phyloP scores from a whole-genome alignment of 2,113 vertebrate species.

The Sylvilagus bachmani region DNA sequence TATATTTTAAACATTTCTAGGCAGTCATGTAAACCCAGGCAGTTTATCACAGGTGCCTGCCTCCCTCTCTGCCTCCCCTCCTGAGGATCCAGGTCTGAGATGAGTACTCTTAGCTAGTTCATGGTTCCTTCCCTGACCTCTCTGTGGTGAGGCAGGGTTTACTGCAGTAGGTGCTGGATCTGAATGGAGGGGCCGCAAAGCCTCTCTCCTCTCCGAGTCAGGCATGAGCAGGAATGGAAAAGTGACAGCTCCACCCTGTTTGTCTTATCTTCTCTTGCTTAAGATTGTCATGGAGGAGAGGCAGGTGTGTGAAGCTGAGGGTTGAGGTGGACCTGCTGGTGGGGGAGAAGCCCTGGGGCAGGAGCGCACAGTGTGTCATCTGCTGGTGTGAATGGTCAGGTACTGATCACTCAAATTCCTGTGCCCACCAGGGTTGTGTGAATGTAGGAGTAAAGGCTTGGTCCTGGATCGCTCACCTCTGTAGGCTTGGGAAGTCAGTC shows the following conservation, averaged over 20 bases:
- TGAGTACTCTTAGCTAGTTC: not conserved
- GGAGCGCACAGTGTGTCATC: accelerated
- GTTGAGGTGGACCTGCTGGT: too few species aligned
- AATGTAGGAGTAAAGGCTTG: not conserved
- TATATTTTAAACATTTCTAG: constrained; percentile 45
- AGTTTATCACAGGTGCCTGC: not conserved
- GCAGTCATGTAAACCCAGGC: not conserved
- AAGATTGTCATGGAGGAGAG: not conserved
- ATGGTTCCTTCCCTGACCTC: accelerated
- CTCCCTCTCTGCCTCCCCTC: too few species aligned
- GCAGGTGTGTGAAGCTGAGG: not conserved
- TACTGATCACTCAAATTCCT: not conserved
- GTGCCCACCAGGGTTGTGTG: not conserved
- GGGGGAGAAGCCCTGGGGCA: not conserved
- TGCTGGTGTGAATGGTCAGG: not conserved
- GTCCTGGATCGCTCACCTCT: not conserved
- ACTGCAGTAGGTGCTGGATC: not conserved
- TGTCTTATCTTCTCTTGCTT: not conserved
- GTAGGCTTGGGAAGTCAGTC: too few species aligned
- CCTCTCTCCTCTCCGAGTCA: not conserved
- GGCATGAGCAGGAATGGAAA: not conserved
- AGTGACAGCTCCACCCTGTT: not conserved
- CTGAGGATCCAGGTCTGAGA: not conserved
- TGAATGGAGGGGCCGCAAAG: not conserved
- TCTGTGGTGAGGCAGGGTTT: not conserved